These are phyloP conservation scores for Procambarus virginalis DNA, from an alignment of 1,140 invertebrate species.

Conservation along the genomic window DNA sequence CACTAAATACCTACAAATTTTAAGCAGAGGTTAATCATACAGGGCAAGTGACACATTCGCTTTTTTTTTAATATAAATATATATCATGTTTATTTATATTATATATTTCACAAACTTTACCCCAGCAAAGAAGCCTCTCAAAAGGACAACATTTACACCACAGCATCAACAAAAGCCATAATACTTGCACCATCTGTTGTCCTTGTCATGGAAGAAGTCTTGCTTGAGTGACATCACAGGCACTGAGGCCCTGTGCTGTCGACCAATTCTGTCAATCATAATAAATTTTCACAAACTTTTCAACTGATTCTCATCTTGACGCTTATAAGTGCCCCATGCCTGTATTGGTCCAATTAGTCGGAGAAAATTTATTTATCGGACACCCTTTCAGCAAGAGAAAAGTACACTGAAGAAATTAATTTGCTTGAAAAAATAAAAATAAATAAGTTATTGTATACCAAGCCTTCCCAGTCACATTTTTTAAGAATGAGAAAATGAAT, in stretches of 20 bases:
- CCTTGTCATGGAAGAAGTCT: slow-evolving; percentile 47
- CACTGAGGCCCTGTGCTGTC: slow-evolving; percentile 59
- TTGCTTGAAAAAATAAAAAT: no score
- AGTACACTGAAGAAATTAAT: not conserved
- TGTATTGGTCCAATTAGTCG: not conserved
- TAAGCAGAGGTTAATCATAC: slow-evolving; percentile 4
- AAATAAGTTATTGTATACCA: no score
- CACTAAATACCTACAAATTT: not conserved
- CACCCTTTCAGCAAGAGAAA: not conserved
- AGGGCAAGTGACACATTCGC: slow-evolving; percentile 33
- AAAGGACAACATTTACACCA: slow-evolving; percentile 41
- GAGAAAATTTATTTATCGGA: not conserved
- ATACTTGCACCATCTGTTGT: slow-evolving; percentile 53
- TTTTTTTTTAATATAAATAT: not conserved
- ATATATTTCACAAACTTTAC: not conserved
- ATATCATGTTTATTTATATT: not conserved
- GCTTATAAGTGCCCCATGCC: slow-evolving; percentile 2
- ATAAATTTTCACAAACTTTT: slow-evolving; percentile 27
- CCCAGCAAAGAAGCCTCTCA: slow-evolving; percentile 37
- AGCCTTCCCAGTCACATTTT: no score
- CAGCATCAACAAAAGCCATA: slow-evolving; percentile 43
- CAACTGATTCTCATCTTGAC: slow-evolving; percentile 4
- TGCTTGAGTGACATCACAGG: slow-evolving; percentile 54
- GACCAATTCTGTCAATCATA: slow-evolving; percentile 61
- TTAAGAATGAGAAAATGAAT: no score